These are phyloP conservation scores for Dynastes hyllus DNA, from an alignment of 2,888 invertebrate genomes.

Conservation along the genomic window DNA sequence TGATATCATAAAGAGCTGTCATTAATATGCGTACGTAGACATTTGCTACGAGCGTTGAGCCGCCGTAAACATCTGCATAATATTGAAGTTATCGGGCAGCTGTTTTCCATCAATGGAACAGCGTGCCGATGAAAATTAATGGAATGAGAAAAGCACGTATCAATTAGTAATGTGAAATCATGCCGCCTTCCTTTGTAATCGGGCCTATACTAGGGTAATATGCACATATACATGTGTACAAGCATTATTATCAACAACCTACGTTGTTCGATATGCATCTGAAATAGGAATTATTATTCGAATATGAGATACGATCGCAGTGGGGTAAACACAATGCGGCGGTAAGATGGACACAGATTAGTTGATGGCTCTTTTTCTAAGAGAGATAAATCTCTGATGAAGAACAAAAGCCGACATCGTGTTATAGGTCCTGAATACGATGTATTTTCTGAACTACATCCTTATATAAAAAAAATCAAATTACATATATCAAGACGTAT, in stretches of 20 bases:
- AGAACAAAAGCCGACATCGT: no score
- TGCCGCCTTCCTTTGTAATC: constrained; percentile 10
- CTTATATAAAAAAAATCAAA: no score
- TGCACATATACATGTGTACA: neutral
- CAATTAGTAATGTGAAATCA: constrained; percentile 42
- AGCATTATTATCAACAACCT: constrained; percentile 7
- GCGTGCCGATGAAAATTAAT: constrained; percentile 29
- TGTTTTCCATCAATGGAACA: constrained; percentile 35
- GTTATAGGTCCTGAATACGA: no score
- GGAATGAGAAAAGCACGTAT: constrained; percentile 29
- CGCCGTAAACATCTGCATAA: constrained; percentile 32
- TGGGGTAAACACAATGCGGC: neutral
- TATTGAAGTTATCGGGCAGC: constrained; percentile 34
- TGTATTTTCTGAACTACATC: no score
- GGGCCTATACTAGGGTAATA: neutral
- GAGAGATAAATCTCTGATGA: no score
- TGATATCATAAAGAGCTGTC: neutral
- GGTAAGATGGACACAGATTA: neutral
- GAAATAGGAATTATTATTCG: constrained; percentile 7
- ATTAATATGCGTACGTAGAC: constrained; percentile 24
- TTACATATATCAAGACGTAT: no score
- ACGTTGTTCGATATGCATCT: neutral
- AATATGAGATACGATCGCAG: neutral
- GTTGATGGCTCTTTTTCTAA: no score
- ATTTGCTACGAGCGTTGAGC: neutral